Conservation (phyloP, 2,888 invertebrate species). For the Kryphioiulus occultus region DNA sequence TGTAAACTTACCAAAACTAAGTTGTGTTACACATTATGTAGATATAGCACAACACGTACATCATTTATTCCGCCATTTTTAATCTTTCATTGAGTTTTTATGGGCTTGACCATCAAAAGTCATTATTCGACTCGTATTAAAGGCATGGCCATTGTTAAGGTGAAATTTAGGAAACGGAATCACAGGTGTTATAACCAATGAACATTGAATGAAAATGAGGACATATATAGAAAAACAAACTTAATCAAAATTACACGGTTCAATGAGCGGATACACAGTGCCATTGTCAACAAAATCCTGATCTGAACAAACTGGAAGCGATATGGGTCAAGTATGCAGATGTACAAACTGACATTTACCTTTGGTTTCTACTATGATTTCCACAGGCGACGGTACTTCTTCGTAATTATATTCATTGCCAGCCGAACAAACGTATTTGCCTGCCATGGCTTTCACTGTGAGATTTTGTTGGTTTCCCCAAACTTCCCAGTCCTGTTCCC, state of each 20-base stretch:
- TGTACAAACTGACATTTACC: slow-evolving; percentile 42
- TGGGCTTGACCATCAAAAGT: no score
- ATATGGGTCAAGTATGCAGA: background rate
- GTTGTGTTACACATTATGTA: no score
- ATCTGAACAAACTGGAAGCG: background rate
- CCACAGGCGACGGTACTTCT: slow-evolving; percentile 21
- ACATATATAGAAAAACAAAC: no score
- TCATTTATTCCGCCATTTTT: background rate
- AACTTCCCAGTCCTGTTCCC: slow-evolving; percentile 45
- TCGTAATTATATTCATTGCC: slow-evolving; percentile 50
- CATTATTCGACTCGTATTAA: background rate
- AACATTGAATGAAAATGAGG: no score
- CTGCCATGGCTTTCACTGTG: slow-evolving; percentile 39
- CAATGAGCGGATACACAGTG: background rate
- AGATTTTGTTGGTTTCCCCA: slow-evolving; percentile 51
- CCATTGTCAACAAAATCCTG: background rate
- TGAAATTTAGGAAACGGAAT: background rate
- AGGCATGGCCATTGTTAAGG: background rate
- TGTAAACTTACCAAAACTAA: no score
- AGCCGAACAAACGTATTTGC: slow-evolving; percentile 48
- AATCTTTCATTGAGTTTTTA: background rate
- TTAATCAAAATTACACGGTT: background rate
- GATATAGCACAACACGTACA: no score
- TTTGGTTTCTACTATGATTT: slow-evolving; percentile 50
- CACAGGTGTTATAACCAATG: background rate